A percentile compares a stretch with the other conserved stretches of the same genome.
phyloP scores from a whole-genome alignment of 2,888 invertebrate species.

The Sarcophaga rosellei region DNA sequence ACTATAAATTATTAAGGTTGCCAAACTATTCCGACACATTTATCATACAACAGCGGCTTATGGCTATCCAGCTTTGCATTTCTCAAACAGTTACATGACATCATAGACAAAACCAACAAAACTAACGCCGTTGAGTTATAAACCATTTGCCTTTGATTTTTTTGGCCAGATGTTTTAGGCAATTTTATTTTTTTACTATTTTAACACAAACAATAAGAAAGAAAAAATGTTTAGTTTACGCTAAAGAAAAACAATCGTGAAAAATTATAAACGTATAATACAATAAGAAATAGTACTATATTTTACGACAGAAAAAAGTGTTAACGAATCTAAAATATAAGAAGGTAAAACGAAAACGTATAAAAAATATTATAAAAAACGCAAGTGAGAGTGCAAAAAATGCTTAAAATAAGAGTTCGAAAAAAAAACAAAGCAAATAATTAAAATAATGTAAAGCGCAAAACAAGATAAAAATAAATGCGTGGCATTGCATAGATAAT shows the following conservation, averaged over 20 bases:
- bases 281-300: neutral
- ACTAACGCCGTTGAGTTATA: neutral
- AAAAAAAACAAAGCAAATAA: slow-evolving; percentile 11
- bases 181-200: slow-evolving; percentile 35
- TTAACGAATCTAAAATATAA: neutral
- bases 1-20: no score
- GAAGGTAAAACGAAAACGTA: slow-evolving; percentile 34
- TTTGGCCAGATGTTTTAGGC: slow-evolving; percentile 27
- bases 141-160: neutral
- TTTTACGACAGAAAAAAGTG: slow-evolving; percentile 20
- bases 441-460: slow-evolving; percentile 13
- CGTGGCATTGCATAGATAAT: slow-evolving; percentile 54
- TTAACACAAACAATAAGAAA: slow-evolving; percentile 37
- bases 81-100: no score
- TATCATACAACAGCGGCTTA: no score
- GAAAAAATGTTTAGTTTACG: slow-evolving; percentile 33
- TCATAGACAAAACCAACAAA: neutral
- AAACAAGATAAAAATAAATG: slow-evolving; percentile 42
- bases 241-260: slow-evolving; percentile 2
- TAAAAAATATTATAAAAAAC: neutral
- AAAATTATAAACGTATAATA: slow-evolving; percentile 10
- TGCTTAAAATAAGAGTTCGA: slow-evolving; percentile 38
- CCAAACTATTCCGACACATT: no score
- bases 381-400: slow-evolving; percentile 9
- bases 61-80: no score